These are phyloP conservation scores for Pteropus alecto DNA, from an alignment of 2,113 vertebrate genomes.

Conservation along the genomic window DNA sequence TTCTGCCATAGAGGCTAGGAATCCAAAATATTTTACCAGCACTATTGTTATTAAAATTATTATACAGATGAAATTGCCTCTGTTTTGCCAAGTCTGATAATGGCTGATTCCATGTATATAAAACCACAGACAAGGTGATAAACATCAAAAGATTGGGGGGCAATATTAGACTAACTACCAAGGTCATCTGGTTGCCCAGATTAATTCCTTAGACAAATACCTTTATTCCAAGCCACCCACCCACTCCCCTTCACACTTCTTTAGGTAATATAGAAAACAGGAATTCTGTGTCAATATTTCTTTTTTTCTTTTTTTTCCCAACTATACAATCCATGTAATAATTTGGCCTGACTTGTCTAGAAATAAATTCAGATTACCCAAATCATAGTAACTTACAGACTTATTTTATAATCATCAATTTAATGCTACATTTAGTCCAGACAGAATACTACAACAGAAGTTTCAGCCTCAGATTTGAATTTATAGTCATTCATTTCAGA, in stretches of 20 bases:
- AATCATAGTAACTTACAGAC: neutral
- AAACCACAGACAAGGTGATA: neutral
- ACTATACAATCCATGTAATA: neutral
- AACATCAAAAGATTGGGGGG: neutral
- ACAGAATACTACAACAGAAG: neutral
- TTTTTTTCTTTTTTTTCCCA: neutral
- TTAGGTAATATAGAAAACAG: neutral
- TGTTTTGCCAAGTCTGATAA: neutral
- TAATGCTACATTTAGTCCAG: neutral
- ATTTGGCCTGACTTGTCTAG: neutral
- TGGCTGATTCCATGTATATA: neutral
- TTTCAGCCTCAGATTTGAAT: neutral
- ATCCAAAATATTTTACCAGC: neutral
- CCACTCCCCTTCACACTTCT: neutral
- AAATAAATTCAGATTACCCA: conserved; percentile 11
- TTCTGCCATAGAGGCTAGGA: neutral
- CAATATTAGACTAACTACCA: neutral
- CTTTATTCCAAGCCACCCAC: too few relatives aligned
- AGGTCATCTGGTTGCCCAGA: neutral
- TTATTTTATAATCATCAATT: neutral
- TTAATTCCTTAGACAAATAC: neutral
- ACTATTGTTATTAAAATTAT: neutral
- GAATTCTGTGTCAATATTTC: neutral
- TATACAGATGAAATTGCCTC: neutral
- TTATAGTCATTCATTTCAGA: neutral